Base-by-base conservation (phyloP, 1,140 invertebrate genomes). In the Armadillidium nasatum region DNA sequence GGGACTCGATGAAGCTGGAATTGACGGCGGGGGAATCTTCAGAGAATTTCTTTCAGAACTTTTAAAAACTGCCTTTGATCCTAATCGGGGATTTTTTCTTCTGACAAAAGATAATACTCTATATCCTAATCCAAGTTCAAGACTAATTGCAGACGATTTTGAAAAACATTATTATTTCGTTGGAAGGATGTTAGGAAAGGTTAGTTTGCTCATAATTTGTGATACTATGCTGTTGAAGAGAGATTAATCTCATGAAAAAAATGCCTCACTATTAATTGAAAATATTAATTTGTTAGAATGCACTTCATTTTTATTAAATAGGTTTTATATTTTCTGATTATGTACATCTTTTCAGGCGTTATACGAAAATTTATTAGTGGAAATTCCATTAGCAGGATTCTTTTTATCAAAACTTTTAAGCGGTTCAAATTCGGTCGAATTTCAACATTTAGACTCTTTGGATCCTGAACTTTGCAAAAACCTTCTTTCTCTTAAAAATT, bases 121-220 rank as follows among this genome's bases (percentile, higher is more conserved):
- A 10, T 99, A 98, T 85, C 97, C 97, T 0, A 99, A 98, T 86
- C 96, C 96, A 0, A 91, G 92, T 60, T 94, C 95, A 10, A 88
- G 91, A 77, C 84, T 94, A 21, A 84, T 98, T 0, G 89, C 94
- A 21, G 90, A 92, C 7, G 91, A 97, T 83, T 97, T 91, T 84
- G 88, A 89, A 0, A 90, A 92, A 82, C 97, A 99, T 86, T 99
- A 96, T 84, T 97, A 91, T 84, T 98, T 99, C 83, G 93, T 99
- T 76, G 97, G 96, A 10, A 87, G 96, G 71, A 94, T 99, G 84
- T 85, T 98, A 6, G 97, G 96, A 60, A 98, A 98, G 87, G 91
- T 92, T 85, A 82, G 77, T 33, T 33, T 33, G 33, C 6, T 33
- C 33, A 33, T 33, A 3, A 33, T 33, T 33, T 33, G 33, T 33